Evolutionary conservation across 2,113 vertebrate genomes (phyloP).

Genomic region (Martes martes): DNA sequence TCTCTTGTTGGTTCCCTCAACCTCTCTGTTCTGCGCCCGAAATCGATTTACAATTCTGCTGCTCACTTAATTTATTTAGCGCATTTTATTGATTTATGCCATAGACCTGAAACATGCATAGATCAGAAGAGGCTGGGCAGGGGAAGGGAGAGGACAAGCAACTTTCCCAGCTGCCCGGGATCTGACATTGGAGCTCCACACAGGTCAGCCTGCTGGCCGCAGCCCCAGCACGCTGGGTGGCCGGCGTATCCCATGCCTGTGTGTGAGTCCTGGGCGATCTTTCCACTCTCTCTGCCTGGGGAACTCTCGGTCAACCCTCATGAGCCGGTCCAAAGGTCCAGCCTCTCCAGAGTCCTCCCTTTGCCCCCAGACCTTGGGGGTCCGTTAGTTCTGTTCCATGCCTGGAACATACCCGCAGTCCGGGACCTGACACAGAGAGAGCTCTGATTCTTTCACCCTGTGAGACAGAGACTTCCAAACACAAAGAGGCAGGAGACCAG

Average conservation of each 20-base stretch:
- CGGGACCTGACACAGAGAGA: not conserved
- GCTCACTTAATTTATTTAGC: constrained; percentile 70
- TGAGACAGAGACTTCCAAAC: not conserved
- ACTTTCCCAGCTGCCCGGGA: not conserved
- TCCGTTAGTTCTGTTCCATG: not conserved
- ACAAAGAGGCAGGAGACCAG: not conserved
- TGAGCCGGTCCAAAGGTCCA: not conserved
- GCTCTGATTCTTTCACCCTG: not conserved
- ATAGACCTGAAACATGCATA: not conserved
- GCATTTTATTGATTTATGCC: constrained; percentile 63
- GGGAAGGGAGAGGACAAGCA: not conserved
- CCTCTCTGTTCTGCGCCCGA: constrained; percentile 39
- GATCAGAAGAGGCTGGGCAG: not conserved
- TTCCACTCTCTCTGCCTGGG: not conserved
- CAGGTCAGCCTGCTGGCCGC: not conserved
- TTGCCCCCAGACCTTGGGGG: not conserved
- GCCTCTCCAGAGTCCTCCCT: not conserved
- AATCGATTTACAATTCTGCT: constrained; percentile 55
- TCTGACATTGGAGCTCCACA: not conserved
- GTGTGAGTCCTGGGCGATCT: not conserved
- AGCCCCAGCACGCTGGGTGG: fast-evolving
- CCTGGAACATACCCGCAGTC: fast-evolving
- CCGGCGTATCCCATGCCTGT: fast-evolving
- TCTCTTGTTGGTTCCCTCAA: constrained; percentile 38
- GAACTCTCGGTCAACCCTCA: not conserved